phyloP scores from a whole-genome alignment of 92 coral and sea anemone species.

The Phymanthus crucifer region DNA sequence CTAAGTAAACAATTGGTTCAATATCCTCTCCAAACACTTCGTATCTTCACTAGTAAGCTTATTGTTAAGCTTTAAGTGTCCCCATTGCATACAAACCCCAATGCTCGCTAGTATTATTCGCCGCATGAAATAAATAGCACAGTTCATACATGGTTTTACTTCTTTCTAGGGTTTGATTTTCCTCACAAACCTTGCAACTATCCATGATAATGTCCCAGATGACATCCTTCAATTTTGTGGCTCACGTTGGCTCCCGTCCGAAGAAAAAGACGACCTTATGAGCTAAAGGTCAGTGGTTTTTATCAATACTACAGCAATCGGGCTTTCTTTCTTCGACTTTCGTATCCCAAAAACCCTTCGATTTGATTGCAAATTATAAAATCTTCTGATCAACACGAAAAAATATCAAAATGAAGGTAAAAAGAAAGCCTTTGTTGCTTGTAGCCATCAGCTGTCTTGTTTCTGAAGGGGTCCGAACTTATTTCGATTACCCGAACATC shows the following conservation, averaged over 20 bases:
- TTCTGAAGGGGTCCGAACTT: background rate
- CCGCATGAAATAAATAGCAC: background rate
- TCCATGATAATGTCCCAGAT: constrained; percentile 1
- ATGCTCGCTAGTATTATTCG: no score
- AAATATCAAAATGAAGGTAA: background rate
- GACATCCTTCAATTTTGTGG: background rate
- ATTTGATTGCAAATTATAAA: background rate
- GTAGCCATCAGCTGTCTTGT: background rate
- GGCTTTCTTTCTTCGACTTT: no score
- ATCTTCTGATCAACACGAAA: background rate
- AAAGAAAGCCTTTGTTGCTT: background rate
- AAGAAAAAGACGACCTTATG: background rate
- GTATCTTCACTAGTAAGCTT: no score
- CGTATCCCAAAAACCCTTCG: background rate
- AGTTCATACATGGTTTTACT: background rate
- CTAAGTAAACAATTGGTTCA: no score
- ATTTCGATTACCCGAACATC: no score
- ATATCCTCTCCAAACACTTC: no score
- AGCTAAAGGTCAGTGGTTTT: background rate
- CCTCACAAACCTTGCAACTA: background rate
- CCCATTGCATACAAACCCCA: no score
- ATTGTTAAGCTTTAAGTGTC: no score
- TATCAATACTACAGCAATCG: background rate
- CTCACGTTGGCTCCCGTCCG: background rate
- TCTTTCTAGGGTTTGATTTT: background rate